Evolutionary conservation across 2,113 vertebrate genomes (phyloP), one percentile per base, ranked within the genome.

Genomic region (Taurulus bubalis): DNA sequence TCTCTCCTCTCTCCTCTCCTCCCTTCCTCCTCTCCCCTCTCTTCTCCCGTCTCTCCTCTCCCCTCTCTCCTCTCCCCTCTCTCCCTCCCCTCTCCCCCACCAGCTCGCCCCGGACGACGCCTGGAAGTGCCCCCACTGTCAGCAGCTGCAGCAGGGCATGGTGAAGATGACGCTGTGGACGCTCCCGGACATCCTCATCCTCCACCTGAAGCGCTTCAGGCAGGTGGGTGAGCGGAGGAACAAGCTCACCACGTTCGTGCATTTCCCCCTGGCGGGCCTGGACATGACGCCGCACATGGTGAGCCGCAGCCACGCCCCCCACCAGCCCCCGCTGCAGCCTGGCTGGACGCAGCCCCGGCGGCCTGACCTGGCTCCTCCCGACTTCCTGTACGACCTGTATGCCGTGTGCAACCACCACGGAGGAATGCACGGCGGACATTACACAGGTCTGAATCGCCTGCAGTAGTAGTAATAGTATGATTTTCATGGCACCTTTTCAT

Each of bases 131-230:
- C 98, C 98, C 0, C 97, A 99, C 89, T 99, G 98, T 90, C 95
- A 96, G 82, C 96, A 98, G 85, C 96, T 96, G n/a, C 98, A 99
- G 91, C 98, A 97, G 90, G 98, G 98, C 65, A 96, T 90, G 79
- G 97, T 99, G 88, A 97, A 99, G 93, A 97, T 99, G 92, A 98
- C 97, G 66, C 94, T 99, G 73, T 99, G 98, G 98, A 99, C 98
- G 0, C 95, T 99, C 30, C 98, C 98, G 0, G 96, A 99, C 92
- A 99, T 99, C 90, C 96, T 99, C 84, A 97, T 99, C 92, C 96
- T 99, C 83, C 98, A 99, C 87, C 96, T 99, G 36, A 99, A 99
- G 88, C 96, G 98, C 60, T 99, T 99, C 89, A 94, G 97, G 7
- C 98, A 99, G 91, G 92, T 93, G 69, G 34, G 88, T 0, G 96